A percentile compares a stretch with the other conserved stretches of the same genome.
phyloP scores from a whole-genome alignment of 2,888 invertebrate species.

The Timema cristinae region DNA sequence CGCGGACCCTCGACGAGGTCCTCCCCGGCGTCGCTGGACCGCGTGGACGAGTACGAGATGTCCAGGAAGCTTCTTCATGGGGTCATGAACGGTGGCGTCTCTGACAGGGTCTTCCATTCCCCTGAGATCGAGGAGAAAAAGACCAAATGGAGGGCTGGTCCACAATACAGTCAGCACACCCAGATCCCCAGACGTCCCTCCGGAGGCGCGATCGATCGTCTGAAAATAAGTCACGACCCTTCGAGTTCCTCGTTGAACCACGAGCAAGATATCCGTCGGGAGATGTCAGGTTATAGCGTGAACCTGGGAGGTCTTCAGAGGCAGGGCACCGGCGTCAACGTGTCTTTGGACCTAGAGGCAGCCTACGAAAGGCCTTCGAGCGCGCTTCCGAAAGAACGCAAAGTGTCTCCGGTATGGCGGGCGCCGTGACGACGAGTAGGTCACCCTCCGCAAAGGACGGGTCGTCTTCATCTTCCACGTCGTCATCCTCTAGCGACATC shows the following conservation, averaged over 20 bases:
- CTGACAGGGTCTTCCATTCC: slow-evolving; percentile 9
- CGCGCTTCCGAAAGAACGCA: slow-evolving; percentile 36
- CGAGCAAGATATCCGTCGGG: too few species aligned
- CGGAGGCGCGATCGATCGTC: too few species aligned
- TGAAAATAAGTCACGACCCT: too few species aligned
- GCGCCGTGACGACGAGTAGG: slow-evolving; percentile 28
- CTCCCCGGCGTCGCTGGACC: slow-evolving; percentile 45
- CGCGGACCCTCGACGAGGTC: slow-evolving; percentile 38
- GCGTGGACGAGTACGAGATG: slow-evolving; percentile 39
- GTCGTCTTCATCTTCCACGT: slow-evolving; percentile 36
- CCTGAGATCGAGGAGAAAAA: slow-evolving; percentile 23
- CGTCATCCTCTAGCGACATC: slow-evolving; percentile 53
- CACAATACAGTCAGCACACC: slow-evolving; percentile 17
- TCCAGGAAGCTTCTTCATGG: slow-evolving; percentile 18
- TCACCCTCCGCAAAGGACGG: slow-evolving; percentile 26
- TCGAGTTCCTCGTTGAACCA: too few species aligned
- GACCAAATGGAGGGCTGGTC: slow-evolving; percentile 21
- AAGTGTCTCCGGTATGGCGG: slow-evolving; percentile 39
- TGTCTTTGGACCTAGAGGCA: slow-evolving; percentile 21
- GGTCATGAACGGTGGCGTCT: not conserved
- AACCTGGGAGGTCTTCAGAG: slow-evolving; percentile 1
- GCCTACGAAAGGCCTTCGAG: slow-evolving; percentile 37
- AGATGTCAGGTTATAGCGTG: slow-evolving; percentile 20
- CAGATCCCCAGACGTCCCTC: slow-evolving; percentile 25
- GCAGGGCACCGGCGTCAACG: slow-evolving; percentile 13